Conservation (phyloP, 2,888 invertebrate genomes). For the Calameuta filiformis region DNA sequence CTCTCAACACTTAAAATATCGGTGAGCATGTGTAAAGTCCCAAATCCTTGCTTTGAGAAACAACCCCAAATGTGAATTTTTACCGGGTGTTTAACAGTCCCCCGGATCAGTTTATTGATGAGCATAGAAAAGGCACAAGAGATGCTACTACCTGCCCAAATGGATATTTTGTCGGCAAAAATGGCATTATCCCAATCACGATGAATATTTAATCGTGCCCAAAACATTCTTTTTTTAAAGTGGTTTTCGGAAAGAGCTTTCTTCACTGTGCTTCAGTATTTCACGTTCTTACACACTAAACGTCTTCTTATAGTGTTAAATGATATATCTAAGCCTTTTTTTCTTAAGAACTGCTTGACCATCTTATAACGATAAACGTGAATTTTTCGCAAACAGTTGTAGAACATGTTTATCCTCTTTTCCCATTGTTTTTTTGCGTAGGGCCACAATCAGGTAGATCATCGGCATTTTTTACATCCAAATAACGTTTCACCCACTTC, state of each 20-base stretch:
- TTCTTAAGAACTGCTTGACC: conserved; percentile 11
- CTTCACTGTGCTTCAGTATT: conserved; percentile 16
- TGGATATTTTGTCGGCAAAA: conserved; percentile 28
- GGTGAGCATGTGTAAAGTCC: conserved; percentile 17
- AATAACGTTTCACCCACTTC: conserved; percentile 27
- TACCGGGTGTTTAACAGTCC: conserved; percentile 24
- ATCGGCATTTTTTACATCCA: conserved; percentile 23
- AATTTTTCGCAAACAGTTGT: conserved; percentile 16
- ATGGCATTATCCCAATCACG: conserved; percentile 29
- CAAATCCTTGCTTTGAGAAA: conserved; percentile 11
- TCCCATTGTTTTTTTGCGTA: conserved; percentile 4
- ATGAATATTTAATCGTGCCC: conserved; percentile 25
- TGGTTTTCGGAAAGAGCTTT: conserved; percentile 26
- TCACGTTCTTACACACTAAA: conserved; percentile 10
- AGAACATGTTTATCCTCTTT: conserved; percentile 18
- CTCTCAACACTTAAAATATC: conserved; percentile 16
- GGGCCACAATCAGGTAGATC: conserved; percentile 24
- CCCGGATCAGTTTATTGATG: conserved; percentile 7
- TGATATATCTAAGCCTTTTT: conserved; percentile 19
- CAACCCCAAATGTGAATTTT: conserved; percentile 20
- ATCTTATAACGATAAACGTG: conserved; percentile 11
- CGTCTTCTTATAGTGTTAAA: conserved; percentile 16
- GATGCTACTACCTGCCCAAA: conserved; percentile 25
- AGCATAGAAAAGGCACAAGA: conserved; percentile 11
- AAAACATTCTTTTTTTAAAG: conserved; percentile 20